These are phyloP conservation scores for Mohoua ochrocephala DNA, from an alignment of 2,113 vertebrate species.

Conservation along the genomic window DNA sequence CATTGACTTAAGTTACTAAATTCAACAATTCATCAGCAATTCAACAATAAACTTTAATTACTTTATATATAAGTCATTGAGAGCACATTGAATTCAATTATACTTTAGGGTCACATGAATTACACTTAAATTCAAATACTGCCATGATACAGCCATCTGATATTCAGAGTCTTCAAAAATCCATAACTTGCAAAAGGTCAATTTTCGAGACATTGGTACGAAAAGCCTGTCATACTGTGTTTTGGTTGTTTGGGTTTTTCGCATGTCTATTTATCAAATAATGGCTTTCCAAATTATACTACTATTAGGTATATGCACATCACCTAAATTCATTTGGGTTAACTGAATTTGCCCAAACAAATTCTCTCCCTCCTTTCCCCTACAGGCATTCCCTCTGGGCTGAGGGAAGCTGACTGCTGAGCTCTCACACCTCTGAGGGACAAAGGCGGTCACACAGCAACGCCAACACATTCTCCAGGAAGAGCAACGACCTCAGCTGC, in stretches of 20 bases:
- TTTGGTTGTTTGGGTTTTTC: not conserved
- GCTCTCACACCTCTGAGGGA: not conserved
- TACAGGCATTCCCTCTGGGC: not conserved
- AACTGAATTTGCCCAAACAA: not conserved
- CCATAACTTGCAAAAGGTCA: not conserved
- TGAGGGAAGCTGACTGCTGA: not conserved
- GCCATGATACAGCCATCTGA: not conserved
- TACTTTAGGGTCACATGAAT: no score
- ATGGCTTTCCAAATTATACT: not conserved
- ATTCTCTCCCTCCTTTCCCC: not conserved
- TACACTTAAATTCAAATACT: not conserved
- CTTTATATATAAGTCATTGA: not conserved
- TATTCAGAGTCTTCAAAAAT: not conserved
- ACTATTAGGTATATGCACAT: not conserved
- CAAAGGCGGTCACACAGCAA: not conserved
- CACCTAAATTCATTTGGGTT: not conserved
- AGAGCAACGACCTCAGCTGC: not conserved
- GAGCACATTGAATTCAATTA: not conserved
- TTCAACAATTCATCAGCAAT: not conserved
- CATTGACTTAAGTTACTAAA: not conserved
- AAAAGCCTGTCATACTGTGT: not conserved
- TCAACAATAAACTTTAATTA: not conserved
- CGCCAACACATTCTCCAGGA: accelerated
- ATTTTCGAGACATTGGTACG: not conserved
- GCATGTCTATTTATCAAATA: not conserved